A percentile compares a stretch with the other conserved stretches of the same genome.
These are phyloP conservation scores for Nemurella pictetii DNA, from an alignment of 2,888 invertebrate species.

Conservation along the genomic window DNA sequence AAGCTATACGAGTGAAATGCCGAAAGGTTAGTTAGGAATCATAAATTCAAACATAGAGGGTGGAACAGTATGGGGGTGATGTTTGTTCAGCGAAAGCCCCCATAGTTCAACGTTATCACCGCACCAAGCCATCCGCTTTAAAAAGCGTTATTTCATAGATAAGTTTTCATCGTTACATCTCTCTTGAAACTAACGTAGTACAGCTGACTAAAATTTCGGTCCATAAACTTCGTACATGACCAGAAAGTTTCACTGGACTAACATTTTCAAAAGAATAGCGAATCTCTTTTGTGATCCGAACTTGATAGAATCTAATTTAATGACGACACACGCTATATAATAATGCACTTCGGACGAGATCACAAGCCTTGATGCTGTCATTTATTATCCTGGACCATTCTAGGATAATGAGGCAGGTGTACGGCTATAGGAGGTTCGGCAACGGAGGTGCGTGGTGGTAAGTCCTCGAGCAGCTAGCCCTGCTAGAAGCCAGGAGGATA, in stretches of 20 bases:
- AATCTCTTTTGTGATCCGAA: neutral
- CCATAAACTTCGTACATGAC: neutral
- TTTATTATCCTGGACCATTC: neutral
- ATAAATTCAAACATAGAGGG: neutral
- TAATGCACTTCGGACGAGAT: neutral
- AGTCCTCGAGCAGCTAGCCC: neutral
- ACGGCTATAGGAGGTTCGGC: neutral
- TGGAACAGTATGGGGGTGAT: neutral
- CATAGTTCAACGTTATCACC: neutral
- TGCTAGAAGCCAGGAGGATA: neutral
- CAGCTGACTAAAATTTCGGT: neutral
- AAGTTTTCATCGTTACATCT: neutral
- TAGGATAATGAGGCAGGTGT: neutral
- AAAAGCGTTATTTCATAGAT: neutral
- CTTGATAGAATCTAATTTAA: neutral
- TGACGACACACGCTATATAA: neutral
- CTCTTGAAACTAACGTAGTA: neutral
- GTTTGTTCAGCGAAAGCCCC: neutral
- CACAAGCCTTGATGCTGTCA: neutral
- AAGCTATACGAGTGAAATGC: neutral
- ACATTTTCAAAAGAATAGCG: neutral
- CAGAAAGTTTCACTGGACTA: neutral
- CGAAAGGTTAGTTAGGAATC: neutral
- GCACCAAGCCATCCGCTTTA: neutral
- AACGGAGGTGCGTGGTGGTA: neutral